Conservation (phyloP, 2,797 vertebrate species). For the Octomys mimax region DNA sequence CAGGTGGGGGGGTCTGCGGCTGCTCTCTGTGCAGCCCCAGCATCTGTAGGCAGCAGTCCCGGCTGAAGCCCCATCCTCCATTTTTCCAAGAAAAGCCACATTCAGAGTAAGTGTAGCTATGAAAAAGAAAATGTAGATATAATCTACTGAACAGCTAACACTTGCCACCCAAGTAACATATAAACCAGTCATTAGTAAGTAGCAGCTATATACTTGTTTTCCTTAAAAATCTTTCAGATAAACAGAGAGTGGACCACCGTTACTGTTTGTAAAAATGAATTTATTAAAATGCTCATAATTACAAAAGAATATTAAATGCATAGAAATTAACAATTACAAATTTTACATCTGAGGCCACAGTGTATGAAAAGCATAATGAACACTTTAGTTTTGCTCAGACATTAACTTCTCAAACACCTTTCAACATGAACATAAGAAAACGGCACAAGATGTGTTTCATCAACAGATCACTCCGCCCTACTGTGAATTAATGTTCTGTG, state of each 20-base stretch:
- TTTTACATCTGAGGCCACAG: constrained; percentile 68
- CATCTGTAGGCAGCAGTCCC: background rate
- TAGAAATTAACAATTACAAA: constrained; percentile 79
- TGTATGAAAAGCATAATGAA: constrained; percentile 44
- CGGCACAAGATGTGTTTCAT: constrained; percentile 34
- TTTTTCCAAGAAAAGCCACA: background rate
- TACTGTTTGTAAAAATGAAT: constrained; percentile 73
- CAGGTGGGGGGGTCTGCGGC: background rate
- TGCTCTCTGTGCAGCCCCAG: background rate
- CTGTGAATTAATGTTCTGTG: constrained; percentile 40
- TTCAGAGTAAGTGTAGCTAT: background rate
- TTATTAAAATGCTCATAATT: constrained; percentile 85
- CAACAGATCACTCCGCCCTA: background rate
- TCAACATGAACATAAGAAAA: constrained; percentile 27
- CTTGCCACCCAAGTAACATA: background rate
- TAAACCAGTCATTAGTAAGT: background rate
- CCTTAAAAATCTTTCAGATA: background rate
- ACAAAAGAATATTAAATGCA: constrained; percentile 81
- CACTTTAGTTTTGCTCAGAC: constrained; percentile 23
- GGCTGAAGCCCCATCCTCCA: background rate
- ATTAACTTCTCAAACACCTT: constrained; percentile 55
- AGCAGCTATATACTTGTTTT: background rate
- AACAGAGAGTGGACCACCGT: constrained; percentile 55
- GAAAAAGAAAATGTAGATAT: background rate
- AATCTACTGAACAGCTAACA: background rate